A percentile compares a stretch with the other conserved stretches of the same genome.
phyloP scores from a whole-genome alignment of 2,797 vertebrate genomes.

The Channallabes apus region DNA sequence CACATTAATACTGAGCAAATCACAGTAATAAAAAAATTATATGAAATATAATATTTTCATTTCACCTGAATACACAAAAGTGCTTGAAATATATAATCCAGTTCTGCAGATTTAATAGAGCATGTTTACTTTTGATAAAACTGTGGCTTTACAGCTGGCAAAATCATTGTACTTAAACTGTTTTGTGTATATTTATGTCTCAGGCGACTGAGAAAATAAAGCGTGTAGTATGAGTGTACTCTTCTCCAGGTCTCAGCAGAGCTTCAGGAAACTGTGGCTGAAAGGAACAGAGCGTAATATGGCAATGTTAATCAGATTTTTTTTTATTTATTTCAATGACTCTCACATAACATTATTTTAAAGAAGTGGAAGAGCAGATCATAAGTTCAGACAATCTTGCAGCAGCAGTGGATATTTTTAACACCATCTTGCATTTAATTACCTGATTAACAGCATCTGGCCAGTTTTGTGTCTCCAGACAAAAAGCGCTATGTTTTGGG shows the following conservation, averaged over 20 bases:
- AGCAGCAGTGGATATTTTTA: background rate
- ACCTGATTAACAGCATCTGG: constrained; percentile 93
- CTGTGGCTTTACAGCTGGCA: background rate
- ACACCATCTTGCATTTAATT: constrained; percentile 29
- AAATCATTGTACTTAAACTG: background rate
- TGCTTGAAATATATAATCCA: background rate
- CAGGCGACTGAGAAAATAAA: constrained; percentile 76
- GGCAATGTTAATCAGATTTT: background rate
- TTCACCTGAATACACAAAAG: background rate
- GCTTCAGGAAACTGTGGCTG: constrained; percentile 83
- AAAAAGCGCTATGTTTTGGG: constrained; percentile 86
- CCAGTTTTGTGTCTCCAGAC: constrained; percentile 95
- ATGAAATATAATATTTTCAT: background rate
- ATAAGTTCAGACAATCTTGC: background rate
- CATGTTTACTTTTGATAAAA: background rate
- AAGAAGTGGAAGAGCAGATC: background rate
- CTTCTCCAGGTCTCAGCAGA: constrained; percentile 79
- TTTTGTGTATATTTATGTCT: constrained; percentile 45
- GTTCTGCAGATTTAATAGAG: background rate
- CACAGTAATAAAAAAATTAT: background rate
- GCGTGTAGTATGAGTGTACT: constrained; percentile 82
- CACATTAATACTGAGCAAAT: background rate
- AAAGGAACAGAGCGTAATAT: constrained; percentile 21
- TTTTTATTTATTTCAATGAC: too few species aligned
- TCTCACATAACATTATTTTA: background rate